phyloP scores from a whole-genome alignment of 2,113 vertebrate genomes.

The Collichthys lucidus region DNA sequence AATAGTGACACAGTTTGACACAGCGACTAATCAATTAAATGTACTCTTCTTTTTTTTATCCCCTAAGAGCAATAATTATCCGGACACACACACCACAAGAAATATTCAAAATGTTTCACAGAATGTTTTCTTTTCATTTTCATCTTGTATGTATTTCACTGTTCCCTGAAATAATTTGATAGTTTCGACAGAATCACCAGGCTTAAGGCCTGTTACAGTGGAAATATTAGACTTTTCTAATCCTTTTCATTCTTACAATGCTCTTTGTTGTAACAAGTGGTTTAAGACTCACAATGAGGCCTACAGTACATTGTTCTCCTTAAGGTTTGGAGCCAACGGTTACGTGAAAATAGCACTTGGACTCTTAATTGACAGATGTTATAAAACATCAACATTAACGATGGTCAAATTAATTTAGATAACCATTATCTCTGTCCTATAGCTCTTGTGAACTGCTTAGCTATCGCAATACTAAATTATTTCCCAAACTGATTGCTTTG shows the following conservation, averaged over 20 bases:
- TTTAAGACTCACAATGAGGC: background rate
- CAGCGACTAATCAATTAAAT: conserved; percentile 64
- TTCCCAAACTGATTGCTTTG: conserved; percentile 35
- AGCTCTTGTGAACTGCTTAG: conserved; percentile 17
- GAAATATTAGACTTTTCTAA: no score
- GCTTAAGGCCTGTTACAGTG: background rate
- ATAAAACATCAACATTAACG: conserved; percentile 18
- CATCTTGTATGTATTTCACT: background rate
- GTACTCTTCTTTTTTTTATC: background rate
- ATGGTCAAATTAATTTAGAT: conserved; percentile 12
- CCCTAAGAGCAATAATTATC: background rate
- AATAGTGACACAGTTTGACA: conserved; percentile 63
- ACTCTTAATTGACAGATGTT: background rate
- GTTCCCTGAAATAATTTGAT: background rate
- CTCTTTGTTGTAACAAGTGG: background rate
- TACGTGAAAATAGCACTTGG: background rate
- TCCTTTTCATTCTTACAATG: background rate
- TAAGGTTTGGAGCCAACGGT: background rate
- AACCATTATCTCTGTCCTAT: background rate
- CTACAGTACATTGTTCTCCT: background rate
- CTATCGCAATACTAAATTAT: conserved; percentile 33
- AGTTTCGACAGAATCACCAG: background rate
- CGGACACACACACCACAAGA: background rate
- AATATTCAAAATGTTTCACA: background rate
- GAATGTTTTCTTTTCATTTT: background rate